Conservation (phyloP, 2,797 vertebrate species). For the Aphelocoma californica region DNA sequence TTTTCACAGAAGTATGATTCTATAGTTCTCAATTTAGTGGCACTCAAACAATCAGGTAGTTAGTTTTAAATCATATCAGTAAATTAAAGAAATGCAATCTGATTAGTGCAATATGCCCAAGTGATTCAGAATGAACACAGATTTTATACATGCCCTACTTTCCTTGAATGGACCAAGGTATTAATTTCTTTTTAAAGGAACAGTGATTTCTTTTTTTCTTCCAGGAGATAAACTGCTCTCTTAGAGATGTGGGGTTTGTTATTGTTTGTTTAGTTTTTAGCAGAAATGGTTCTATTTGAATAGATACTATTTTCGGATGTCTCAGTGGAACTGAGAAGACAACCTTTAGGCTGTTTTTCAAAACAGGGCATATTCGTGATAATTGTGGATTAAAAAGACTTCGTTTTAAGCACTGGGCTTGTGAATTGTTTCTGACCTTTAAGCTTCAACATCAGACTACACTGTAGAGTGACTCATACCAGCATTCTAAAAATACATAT, state of each 20-base stretch:
- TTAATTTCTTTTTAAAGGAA: conserved; percentile 10
- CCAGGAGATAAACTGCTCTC: not conserved
- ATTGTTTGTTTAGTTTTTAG: not conserved
- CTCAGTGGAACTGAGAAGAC: not conserved
- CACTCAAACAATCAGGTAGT: not conserved
- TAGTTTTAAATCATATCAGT: not conserved
- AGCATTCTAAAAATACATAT: not conserved
- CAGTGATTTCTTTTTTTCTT: not conserved
- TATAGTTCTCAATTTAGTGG: not conserved
- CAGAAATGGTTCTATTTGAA: not conserved
- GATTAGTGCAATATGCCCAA: conserved; percentile 23
- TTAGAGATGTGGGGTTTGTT: not conserved
- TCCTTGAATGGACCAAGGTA: not conserved
- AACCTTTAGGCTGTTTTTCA: not conserved
- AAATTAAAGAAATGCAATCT: conserved; percentile 37
- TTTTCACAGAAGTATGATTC: not conserved
- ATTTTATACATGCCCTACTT: conserved; percentile 18
- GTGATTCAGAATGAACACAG: not conserved
- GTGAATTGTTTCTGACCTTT: not conserved
- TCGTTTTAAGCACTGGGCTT: not conserved
- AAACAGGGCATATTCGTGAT: not conserved
- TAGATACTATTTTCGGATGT: not conserved
- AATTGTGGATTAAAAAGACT: not conserved
- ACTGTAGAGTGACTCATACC: not conserved
- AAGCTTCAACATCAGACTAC: not conserved